Evolutionary conservation across 2,888 invertebrate species (phyloP).

Genomic region (Eristalis tenax): DNA sequence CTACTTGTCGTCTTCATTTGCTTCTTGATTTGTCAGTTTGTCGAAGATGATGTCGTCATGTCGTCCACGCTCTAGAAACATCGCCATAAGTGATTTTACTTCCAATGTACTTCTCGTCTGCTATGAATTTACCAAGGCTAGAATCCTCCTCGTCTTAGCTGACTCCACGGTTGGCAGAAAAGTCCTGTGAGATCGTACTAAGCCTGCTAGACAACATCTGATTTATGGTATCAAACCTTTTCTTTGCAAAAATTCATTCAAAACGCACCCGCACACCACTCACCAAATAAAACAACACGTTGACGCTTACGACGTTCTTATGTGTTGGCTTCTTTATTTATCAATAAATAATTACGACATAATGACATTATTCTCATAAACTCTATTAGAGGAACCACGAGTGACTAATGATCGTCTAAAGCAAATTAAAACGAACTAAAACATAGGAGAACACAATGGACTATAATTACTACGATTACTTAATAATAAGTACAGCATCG

Average conservation of each 20-base stretch:
- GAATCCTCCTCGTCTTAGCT: too few species aligned
- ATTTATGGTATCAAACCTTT: too few species aligned
- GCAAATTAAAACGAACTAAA: conserved; percentile 36
- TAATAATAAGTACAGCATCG: conserved; percentile 61
- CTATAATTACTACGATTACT: conserved; percentile 48
- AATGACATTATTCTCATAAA: conserved; percentile 41
- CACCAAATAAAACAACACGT: neutral
- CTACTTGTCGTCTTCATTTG: too few species aligned
- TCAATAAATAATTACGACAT: conserved; percentile 51
- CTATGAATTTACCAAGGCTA: too few species aligned
- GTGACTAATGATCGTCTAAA: conserved; percentile 38
- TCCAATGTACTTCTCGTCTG: too few species aligned
- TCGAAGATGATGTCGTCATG: too few species aligned
- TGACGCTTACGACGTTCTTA: conserved; percentile 65
- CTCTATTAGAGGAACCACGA: conserved; percentile 52
- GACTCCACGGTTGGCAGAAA: too few species aligned
- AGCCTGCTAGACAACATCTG: too few species aligned
- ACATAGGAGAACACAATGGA: conserved; percentile 24
- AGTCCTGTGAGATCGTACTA: too few species aligned
- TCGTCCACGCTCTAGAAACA: too few species aligned
- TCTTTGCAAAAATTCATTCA: neutral
- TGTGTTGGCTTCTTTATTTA: conserved; percentile 56
- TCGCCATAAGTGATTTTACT: too few species aligned
- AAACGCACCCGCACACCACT: neutral
- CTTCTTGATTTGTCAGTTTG: too few species aligned